Evolutionary conservation across 2,888 invertebrate genomes (phyloP).

Genomic region (Rhingia campestris): DNA sequence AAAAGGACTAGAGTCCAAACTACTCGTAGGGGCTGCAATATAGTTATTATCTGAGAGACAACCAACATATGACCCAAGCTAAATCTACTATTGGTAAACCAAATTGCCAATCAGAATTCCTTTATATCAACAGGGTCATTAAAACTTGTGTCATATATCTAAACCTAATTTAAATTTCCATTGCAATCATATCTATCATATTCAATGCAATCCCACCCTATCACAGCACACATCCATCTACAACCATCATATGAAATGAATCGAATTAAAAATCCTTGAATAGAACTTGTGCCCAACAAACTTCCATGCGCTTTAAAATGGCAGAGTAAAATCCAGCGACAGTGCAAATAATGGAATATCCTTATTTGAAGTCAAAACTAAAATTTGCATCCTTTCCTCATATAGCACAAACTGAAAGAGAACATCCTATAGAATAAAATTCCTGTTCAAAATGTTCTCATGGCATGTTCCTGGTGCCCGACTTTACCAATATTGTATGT

Average conservation of each 20-base stretch:
- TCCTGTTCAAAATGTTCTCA: neutral
- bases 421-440: slow-evolving; percentile 7
- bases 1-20: too few relatives aligned
- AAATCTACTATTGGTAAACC: too few relatives aligned
- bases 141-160: too few relatives aligned
- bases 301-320: neutral
- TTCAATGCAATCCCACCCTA: neutral
- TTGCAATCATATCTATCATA: too few relatives aligned
- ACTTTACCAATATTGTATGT: slow-evolving; percentile 1
- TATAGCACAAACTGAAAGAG: slow-evolving; percentile 24
- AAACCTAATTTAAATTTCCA: too few relatives aligned
- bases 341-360: slow-evolving; percentile 39
- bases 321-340: slow-evolving; percentile 1
- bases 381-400: neutral
- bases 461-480: slow-evolving; percentile 3
- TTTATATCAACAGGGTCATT: too few relatives aligned
- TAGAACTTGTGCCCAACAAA: neutral
- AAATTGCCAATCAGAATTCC: too few relatives aligned
- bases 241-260: slow-evolving; percentile 21
- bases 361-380: neutral
- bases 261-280: slow-evolving; percentile 4
- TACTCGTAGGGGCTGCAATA: too few relatives aligned
- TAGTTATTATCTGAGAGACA: too few relatives aligned
- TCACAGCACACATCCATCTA: neutral
- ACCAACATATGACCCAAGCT: too few relatives aligned